Base-by-base conservation (phyloP, 2,797 vertebrate species). In the Furcifer pardalis region DNA sequence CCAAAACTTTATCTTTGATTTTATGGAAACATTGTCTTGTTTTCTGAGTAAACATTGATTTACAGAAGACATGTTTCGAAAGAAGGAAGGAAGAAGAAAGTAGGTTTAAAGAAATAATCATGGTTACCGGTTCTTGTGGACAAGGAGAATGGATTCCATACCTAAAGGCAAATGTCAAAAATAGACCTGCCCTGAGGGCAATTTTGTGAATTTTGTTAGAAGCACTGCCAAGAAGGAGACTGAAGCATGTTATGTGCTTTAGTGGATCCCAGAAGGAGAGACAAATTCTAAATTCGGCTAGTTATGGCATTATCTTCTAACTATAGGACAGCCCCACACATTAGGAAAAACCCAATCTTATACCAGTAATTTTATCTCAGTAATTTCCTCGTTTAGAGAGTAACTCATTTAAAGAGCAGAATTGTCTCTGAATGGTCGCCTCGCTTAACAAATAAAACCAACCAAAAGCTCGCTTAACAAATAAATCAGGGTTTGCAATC, bases 11-110 rank as follows among this genome's bases (percentile, higher is more conserved):
- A 80, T 25, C 91, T 94, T 94, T 94, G 91, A 93, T 94, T 92
- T 90, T 59, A 23, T 52, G 3, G 12, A 40, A 69, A 79, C 87
- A 84, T 90, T 93, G 84, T 87, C 86, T 86, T 92, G 85, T 87
- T 92, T 94, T 91, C 92, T 87, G 93, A 90, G 88, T 86, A 92
- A 90, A 91, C 73, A 93, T 92, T 19, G 86, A 92, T 92, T 92
- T 93, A 84, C 85, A 78, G 85, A 89, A 87, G 81, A 46, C 7
- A 35, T 5, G 87, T 90, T 91, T 84, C 86, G 75, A 90, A 92
- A 79, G 87, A n/a, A n/a, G n/a, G n/a, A n/a, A n/a, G n/a, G n/a
- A n/a, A n/a, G n/a, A n/a, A n/a, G n/a, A 84, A 84, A 35, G 40
- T 56, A 83, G 82, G 90, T 89, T 85, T 49, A 88, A 71, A 52